A percentile compares a stretch with the other conserved stretches of the same genome.
phyloP scores from a whole-genome alignment of 1,140 invertebrate species.

The Drosophila arizonae region DNA sequence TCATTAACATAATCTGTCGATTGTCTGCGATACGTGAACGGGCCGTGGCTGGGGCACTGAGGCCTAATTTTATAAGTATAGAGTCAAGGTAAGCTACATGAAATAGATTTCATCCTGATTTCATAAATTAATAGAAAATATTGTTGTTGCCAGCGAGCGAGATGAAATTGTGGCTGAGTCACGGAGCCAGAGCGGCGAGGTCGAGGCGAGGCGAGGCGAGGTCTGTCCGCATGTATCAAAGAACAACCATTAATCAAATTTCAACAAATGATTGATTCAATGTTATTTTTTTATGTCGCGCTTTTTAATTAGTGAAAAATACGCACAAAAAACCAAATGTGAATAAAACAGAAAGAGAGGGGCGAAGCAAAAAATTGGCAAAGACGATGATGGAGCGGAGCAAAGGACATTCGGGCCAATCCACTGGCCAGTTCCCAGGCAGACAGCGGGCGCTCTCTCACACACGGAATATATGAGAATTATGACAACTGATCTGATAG shows the following conservation, averaged over 20 bases:
- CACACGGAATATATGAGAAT: constrained; percentile 75
- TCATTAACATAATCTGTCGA: constrained; percentile 76
- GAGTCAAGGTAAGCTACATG: constrained; percentile 8
- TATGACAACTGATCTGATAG: constrained; percentile 81
- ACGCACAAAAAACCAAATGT: constrained; percentile 11
- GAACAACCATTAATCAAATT: constrained; percentile 74
- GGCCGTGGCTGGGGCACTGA: not conserved
- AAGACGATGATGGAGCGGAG: not conserved
- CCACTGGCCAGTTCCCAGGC: constrained; percentile 52
- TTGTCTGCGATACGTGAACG: constrained; percentile 22
- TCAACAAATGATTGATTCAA: constrained; percentile 76
- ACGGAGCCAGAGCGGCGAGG: constrained; percentile 33
- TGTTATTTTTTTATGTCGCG: constrained; percentile 45
- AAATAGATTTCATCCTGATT: not conserved
- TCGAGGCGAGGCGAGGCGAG: constrained; percentile 10
- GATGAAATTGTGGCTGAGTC: constrained; percentile 25
- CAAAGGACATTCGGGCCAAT: constrained; percentile 15
- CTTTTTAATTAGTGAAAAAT: constrained; percentile 72
- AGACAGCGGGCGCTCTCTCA: constrained; percentile 23
- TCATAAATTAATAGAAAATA: not conserved
- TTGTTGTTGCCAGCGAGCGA: not conserved
- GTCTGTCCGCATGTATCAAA: constrained; percentile 47
- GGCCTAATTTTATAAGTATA: constrained; percentile 2
- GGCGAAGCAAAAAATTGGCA: constrained; percentile 6
- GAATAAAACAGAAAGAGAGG: not conserved